Evolutionary conservation across 2,797 vertebrate species (phyloP), one percentile per base, ranked within the genome.

Genomic region (Myiotriccus ornatus): DNA sequence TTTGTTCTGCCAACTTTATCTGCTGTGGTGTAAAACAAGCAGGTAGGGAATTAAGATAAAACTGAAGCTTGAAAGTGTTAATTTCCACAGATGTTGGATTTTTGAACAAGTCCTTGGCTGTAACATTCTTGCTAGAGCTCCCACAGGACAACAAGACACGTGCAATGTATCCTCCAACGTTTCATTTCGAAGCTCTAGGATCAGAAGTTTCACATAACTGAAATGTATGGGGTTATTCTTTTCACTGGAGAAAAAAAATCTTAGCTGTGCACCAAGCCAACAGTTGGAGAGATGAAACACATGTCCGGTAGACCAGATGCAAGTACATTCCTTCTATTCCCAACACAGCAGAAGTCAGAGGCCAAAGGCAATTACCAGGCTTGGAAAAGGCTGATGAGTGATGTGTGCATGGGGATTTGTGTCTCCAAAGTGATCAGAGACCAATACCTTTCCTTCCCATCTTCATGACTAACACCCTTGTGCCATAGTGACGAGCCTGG

Each of bases 281-380:
- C 1, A 3, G 13, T 0, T 87, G 44, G 59, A 83, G 52, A 83
- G 67, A 62, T 32, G 34, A 82, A 88, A 87, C 19, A 41, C 28
- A 70, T 83, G 89, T 93, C 73, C 80, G 85, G 64, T 11, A 62
- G 73, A n/a, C 12, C 70, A 91, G 57, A 62, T 87, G 77, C 86
- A 88, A 95, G 57, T 18, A 84, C 57, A 68, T 81, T 94, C 81
- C 65, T 91, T 39, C 70, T 75, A 32, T 85, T 90, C 71, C 78
- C 75, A 77, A 2, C 32, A 12, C 18, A 77, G 25, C 12, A 75
- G 10, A 60, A 56, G 34, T 39, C 9, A 2, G 87, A 91, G 57
- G 71, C 43, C 79, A 83, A 60, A 53, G 69, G 53, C 68, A 75
- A 78, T 68, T 50, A 85, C 7, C 43, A 69, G 64, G 60, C 53